Evolutionary conservation across 1,140 invertebrate genomes (phyloP).

Genomic region (Bombus huntii): DNA sequence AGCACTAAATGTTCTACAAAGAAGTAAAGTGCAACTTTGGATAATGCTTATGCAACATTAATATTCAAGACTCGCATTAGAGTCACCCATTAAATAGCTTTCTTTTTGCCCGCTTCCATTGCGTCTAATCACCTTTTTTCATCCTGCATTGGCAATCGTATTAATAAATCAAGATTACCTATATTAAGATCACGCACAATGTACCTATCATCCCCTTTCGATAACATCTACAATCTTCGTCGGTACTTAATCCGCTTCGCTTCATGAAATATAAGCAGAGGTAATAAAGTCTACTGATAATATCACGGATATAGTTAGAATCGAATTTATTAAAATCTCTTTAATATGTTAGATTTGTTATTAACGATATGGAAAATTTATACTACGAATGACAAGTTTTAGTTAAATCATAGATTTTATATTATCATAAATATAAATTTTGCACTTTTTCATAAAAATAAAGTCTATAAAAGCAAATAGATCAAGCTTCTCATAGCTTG

Average conservation of each 20-base stretch:
- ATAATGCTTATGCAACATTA: constrained; percentile 32
- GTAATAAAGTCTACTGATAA: too few species aligned
- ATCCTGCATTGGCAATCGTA: not conserved
- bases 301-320: too few species aligned
- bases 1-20: constrained; percentile 28
- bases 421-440: not conserved
- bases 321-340: not conserved
- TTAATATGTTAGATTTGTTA: not conserved
- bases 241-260: too few species aligned
- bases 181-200: not conserved
- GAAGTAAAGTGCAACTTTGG: constrained; percentile 38
- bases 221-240: not conserved
- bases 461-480: not conserved
- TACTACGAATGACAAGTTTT: too few species aligned
- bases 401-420: not conserved
- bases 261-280: not conserved
- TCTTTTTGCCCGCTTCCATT: not conserved
- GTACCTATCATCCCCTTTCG: not conserved
- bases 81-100: constrained; percentile 14
- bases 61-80: constrained; percentile 37
- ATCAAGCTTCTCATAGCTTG: not conserved
- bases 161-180: not conserved
- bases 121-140: not conserved
- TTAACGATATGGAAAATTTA: too few species aligned
- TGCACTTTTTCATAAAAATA: not conserved